Percentiles rank a stretch among this genome's conserved stretches.
Evolutionary conservation across 2,888 invertebrate genomes (phyloP).

Genomic region (Ditylenchus weischeri): DNA sequence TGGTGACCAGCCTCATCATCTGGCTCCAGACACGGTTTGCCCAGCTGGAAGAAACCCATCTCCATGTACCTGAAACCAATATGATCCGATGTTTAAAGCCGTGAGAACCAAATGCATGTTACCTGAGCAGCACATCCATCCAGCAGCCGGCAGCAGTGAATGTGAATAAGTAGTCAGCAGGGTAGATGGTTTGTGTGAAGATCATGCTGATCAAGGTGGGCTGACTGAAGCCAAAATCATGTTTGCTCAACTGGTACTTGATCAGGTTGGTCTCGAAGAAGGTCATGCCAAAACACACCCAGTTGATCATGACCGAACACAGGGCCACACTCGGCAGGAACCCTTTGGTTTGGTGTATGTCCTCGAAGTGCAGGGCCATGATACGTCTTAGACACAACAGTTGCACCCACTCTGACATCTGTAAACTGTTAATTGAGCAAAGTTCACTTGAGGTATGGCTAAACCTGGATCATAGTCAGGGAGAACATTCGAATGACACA

Average conservation of each 20-base stretch:
- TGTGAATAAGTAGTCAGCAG: slow-evolving; percentile 55
- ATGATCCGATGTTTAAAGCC: not conserved
- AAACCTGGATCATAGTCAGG: slow-evolving; percentile 39
- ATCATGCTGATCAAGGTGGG: slow-evolving; percentile 53
- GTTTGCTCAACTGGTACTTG: slow-evolving; percentile 31
- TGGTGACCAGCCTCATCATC: slow-evolving; percentile 2
- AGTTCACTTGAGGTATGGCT: not conserved
- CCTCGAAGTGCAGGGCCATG: slow-evolving; percentile 30
- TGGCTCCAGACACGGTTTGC: slow-evolving; percentile 22
- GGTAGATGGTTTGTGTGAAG: slow-evolving; percentile 57
- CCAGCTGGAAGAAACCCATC: slow-evolving; percentile 55
- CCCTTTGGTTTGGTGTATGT: slow-evolving; percentile 41
- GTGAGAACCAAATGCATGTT: not conserved
- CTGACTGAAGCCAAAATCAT: slow-evolving; percentile 32
- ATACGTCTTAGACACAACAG: slow-evolving; percentile 31
- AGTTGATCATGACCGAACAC: slow-evolving; percentile 40
- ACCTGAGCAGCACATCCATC: slow-evolving; percentile 51
- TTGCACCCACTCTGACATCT: slow-evolving; percentile 31
- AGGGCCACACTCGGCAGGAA: slow-evolving; percentile 49
- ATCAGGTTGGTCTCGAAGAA: slow-evolving; percentile 28
- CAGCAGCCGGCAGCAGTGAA: slow-evolving; percentile 56
- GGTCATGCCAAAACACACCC: slow-evolving; percentile 52
- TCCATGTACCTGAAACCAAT: slow-evolving; percentile 43
- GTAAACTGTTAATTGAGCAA: not conserved
- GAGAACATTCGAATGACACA: slow-evolving; percentile 40